A percentile compares a stretch with the other conserved stretches of the same genome.
phyloP scores from a whole-genome alignment of 30 jellyfish, hydroid and myxozoan species.

The Aurelia aurita complex sp. Pacific region DNA sequence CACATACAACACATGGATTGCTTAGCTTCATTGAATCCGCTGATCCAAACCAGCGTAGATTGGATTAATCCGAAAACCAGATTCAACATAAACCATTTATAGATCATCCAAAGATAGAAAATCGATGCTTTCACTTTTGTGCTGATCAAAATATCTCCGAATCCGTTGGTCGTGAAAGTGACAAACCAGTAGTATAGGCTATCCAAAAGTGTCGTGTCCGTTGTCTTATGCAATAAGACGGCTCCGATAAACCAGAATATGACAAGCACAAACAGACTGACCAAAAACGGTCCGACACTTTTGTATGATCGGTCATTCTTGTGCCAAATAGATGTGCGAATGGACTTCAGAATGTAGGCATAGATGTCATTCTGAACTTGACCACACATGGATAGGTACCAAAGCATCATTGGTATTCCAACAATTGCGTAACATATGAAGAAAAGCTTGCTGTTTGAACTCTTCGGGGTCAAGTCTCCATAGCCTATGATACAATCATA shows the following conservation, averaged over 20 bases:
- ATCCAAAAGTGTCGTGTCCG: slow-evolving; percentile 52
- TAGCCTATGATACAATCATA: slow-evolving; percentile 29
- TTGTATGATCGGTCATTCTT: slow-evolving; percentile 32
- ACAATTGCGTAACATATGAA: slow-evolving; percentile 56
- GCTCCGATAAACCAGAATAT: slow-evolving; percentile 67
- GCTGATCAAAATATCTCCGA: slow-evolving; percentile 56
- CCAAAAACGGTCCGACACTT: slow-evolving; percentile 55
- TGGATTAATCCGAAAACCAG: slow-evolving; percentile 62
- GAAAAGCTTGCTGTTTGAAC: slow-evolving; percentile 27
- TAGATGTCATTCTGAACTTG: slow-evolving; percentile 52
- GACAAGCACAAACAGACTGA: slow-evolving; percentile 34
- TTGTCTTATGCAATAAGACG: slow-evolving; percentile 20
- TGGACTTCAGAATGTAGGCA: slow-evolving; percentile 5
- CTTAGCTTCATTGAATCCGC: slow-evolving; percentile 52
- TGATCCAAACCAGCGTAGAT: slow-evolving; percentile 64
- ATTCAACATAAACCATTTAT: slow-evolving; percentile 59
- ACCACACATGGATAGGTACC: slow-evolving; percentile 72
- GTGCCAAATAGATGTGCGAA: slow-evolving; percentile 50
- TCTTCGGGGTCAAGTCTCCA: slow-evolving; percentile 60
- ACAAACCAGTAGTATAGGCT: slow-evolving; percentile 67
- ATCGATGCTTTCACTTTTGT: slow-evolving; percentile 5
- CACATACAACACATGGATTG: slow-evolving; percentile 70
- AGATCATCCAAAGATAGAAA: slow-evolving; percentile 43
- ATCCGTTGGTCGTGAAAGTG: slow-evolving; percentile 71
- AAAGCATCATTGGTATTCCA: slow-evolving; percentile 71